A percentile compares a stretch with the other conserved stretches of the same genome.
Conservation (phyloP, 2,888 invertebrate species). For the Drosophila lutescens region DNA sequence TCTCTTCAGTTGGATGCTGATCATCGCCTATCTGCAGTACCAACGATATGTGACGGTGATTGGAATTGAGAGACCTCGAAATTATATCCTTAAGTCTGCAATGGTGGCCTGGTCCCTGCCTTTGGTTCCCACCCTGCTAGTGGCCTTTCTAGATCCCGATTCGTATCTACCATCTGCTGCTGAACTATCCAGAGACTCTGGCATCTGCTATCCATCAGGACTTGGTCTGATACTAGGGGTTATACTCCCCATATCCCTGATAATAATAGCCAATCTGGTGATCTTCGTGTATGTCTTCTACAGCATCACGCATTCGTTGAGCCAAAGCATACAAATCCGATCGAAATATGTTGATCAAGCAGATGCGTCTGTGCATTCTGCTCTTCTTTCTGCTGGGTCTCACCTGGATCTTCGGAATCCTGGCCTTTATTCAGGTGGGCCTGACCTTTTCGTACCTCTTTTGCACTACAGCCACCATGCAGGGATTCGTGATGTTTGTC, state of each 20-base stretch:
- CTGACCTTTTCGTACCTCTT: constrained; percentile 87
- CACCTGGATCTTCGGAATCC: constrained; percentile 87
- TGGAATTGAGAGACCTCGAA: constrained; percentile 86
- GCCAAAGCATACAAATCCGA: too few relatives aligned
- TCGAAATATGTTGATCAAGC: too few relatives aligned
- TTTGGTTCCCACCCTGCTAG: constrained; percentile 85
- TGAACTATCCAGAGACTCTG: constrained; percentile 69
- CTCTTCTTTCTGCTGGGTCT: constrained; percentile 87
- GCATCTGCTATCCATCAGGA: constrained; percentile 86
- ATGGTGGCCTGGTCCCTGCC: constrained; percentile 88
- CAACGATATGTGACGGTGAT: constrained; percentile 88
- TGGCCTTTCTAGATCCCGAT: constrained; percentile 84
- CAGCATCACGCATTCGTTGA: too few relatives aligned
- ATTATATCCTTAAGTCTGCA: constrained; percentile 87
- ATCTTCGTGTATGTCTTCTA: too few relatives aligned
- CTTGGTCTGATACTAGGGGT: constrained; percentile 83
- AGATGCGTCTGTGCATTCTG: constrained; percentile 80
- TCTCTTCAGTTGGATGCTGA: constrained; percentile 90
- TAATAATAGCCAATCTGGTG: too few relatives aligned
- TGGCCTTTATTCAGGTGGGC: constrained; percentile 85
- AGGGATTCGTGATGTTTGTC: constrained; percentile 87
- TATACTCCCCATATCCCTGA: too few relatives aligned
- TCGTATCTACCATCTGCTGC: constrained; percentile 84
- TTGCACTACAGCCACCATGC: constrained; percentile 86
- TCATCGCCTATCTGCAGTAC: constrained; percentile 88